These are phyloP conservation scores for Anthrax anthrax DNA, from an alignment of 2,888 invertebrate species.

Conservation along the genomic window DNA sequence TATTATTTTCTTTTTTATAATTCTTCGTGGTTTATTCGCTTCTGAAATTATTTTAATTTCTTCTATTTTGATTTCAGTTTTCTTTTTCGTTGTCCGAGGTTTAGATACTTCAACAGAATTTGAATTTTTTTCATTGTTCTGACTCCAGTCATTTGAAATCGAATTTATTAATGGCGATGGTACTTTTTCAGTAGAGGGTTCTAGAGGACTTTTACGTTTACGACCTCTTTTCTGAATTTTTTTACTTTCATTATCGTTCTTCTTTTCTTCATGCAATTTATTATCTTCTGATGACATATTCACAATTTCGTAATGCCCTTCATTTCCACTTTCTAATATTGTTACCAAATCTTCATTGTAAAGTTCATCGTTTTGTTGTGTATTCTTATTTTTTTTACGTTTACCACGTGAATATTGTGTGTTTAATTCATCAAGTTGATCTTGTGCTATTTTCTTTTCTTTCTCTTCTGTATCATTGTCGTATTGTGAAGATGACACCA, in stretches of 20 bases:
- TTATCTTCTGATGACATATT: conserved; percentile 23
- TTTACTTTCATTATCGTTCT: conserved; percentile 12
- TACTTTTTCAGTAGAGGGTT: conserved; percentile 17
- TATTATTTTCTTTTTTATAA: conserved; percentile 58
- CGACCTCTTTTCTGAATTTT: background rate
- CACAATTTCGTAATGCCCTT: conserved; percentile 29
- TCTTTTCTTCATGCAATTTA: conserved; percentile 24
- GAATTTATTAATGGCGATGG: conserved; percentile 24
- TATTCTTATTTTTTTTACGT: background rate
- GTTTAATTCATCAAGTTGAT: background rate
- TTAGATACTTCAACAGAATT: background rate
- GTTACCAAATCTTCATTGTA: conserved; percentile 35
- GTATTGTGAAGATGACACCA: background rate
- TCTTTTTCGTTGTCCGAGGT: background rate
- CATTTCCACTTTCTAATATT: conserved; percentile 37
- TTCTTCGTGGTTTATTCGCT: conserved; percentile 22
- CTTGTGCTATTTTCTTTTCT: background rate
- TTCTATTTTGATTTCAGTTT: background rate
- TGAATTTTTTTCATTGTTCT: conserved; percentile 18
- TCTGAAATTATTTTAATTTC: background rate
- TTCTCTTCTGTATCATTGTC: background rate
- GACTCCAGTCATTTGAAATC: conserved; percentile 32
- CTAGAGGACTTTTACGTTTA: conserved; percentile 13
- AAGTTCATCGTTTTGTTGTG: conserved; percentile 9
- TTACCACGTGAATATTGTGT: background rate